These are phyloP conservation scores for Helostoma temminkii DNA, from an alignment of 2,797 vertebrate species.

Conservation along the genomic window DNA sequence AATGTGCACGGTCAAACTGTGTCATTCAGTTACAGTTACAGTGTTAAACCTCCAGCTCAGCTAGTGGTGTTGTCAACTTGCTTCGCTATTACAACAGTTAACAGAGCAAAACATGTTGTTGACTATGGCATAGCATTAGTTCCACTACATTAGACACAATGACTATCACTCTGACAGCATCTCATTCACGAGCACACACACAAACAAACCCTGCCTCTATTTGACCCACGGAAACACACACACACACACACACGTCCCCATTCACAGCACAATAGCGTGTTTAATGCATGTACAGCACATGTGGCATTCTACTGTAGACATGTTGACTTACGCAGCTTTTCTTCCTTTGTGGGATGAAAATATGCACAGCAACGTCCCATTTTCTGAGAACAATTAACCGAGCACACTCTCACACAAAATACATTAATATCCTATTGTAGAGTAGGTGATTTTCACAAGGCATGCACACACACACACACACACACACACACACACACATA, in stretches of 20 bases:
- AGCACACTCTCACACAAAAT: conserved; percentile 10
- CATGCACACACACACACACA: background rate
- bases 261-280: conserved; percentile 65
- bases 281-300: conserved; percentile 41
- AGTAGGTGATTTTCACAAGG: conserved; percentile 30
- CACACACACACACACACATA: background rate
- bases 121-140: conserved; percentile 79
- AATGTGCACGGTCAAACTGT: conserved; percentile 50
- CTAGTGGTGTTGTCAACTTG: conserved; percentile 65
- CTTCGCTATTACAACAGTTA: conserved; percentile 76
- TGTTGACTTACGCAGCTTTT: conserved; percentile 24
- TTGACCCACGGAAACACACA: conserved; percentile 23
- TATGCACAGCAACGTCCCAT: conserved; percentile 1
- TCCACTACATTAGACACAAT: conserved; percentile 81
- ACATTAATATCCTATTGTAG: conserved; percentile 36
- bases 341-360: conserved; percentile 22
- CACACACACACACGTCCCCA: conserved; percentile 1
- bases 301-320: conserved; percentile 36
- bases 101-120: conserved; percentile 80
- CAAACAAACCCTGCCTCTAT: conserved; percentile 21
- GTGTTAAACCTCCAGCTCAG: conserved; percentile 58
- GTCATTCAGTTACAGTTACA: conserved; percentile 43
- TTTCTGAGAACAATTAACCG: conserved; percentile 46
- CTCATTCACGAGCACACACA: conserved; percentile 52
- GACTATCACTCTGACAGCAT: conserved; percentile 77